Evolutionary conservation across 2,797 vertebrate species (phyloP).

Genomic region (Sebastes nivosus): DNA sequence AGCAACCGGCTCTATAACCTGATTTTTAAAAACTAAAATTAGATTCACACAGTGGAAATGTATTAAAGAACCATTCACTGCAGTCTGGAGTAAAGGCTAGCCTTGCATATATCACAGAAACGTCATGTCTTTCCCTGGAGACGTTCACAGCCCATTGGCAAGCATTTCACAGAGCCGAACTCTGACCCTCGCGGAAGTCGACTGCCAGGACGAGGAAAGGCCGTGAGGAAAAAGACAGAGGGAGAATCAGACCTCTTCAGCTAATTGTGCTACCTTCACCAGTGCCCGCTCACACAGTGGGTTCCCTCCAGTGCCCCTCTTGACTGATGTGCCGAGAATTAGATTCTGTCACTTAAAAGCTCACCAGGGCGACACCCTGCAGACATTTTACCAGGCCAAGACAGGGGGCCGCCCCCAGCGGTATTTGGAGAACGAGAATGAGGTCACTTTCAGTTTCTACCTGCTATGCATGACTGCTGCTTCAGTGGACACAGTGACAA

Average conservation of each 20-base stretch:
- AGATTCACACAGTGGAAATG: neutral
- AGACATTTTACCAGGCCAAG: constrained; percentile 43
- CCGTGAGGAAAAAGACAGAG: constrained; percentile 29
- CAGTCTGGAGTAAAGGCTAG: neutral
- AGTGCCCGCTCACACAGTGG: constrained; percentile 1
- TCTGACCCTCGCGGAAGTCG: constrained; percentile 41
- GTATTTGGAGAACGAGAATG: constrained; percentile 52
- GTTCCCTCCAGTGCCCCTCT: constrained; percentile 46
- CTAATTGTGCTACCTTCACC: constrained; percentile 56
- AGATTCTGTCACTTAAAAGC: constrained; percentile 71
- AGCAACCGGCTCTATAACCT: neutral
- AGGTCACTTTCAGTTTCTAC: constrained; percentile 62
- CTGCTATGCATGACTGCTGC: constrained; percentile 27
- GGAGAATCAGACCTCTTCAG: constrained; percentile 20
- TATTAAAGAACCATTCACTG: neutral
- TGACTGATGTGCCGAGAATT: constrained; percentile 78
- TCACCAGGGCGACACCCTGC: constrained; percentile 43
- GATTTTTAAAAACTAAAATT: neutral
- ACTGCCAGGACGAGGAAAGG: constrained; percentile 21
- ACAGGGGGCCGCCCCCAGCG: constrained; percentile 29
- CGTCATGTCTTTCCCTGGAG: constrained; percentile 30
- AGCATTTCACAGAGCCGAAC: constrained; percentile 60
- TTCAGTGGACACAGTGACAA: constrained; percentile 23
- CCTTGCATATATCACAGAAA: constrained; percentile 23
- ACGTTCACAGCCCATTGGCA: constrained; percentile 40